Evolutionary conservation across 2,113 vertebrate genomes (phyloP).

Genomic region (Speoplatyrhinus poulsoni): DNA sequence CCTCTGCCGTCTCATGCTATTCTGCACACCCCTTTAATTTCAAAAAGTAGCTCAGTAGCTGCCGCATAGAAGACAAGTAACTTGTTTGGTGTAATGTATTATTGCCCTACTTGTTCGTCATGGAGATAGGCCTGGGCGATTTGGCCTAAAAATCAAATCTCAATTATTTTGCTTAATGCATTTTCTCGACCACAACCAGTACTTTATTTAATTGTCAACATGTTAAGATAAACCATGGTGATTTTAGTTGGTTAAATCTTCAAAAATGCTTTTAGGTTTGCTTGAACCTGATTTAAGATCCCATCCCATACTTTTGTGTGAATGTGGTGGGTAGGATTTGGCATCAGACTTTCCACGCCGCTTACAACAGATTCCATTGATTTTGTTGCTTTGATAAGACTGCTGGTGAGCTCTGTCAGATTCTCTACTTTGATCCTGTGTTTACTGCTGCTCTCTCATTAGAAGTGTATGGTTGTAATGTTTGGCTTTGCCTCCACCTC

Average conservation of each 20-base stretch:
- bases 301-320: not conserved
- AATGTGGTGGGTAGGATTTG: constrained; percentile 6
- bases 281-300: not conserved
- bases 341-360: constrained; percentile 4
- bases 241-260: too few species aligned
- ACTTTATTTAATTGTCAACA: too few species aligned
- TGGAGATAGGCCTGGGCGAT: not conserved
- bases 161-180: too few species aligned
- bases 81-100: not conserved
- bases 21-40: not conserved
- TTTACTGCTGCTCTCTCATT: constrained; percentile 3
- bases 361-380: constrained; percentile 19
- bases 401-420: constrained; percentile 15
- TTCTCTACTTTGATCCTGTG: constrained; percentile 13
- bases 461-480: not conserved
- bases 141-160: too few species aligned
- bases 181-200: too few species aligned
- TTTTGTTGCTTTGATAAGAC: constrained; percentile 19
- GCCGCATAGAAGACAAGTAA: not conserved
- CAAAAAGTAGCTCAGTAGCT: constrained; percentile 4
- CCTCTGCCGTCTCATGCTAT: not conserved
- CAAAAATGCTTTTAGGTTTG: not conserved
- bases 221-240: too few species aligned
- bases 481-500: not conserved
- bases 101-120: not conserved